phyloP scores from a whole-genome alignment of 1,140 invertebrate genomes.

The Drosophila mojavensis region DNA sequence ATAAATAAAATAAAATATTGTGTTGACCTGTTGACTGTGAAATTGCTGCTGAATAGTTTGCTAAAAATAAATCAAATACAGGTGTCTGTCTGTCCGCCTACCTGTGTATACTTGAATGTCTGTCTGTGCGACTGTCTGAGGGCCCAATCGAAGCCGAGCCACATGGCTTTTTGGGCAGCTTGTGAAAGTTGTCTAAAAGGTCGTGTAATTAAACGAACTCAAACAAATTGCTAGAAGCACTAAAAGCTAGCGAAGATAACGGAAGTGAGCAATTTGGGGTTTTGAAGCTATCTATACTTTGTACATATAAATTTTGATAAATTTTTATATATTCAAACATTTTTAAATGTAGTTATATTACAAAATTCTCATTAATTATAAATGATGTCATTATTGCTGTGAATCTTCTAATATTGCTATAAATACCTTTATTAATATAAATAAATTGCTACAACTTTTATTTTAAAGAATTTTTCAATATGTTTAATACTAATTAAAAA shows the following conservation, averaged over 20 bases:
- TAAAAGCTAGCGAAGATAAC: background rate
- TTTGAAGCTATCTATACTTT: too few species aligned
- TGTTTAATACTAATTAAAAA: too few species aligned
- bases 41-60: slow-evolving; percentile 30
- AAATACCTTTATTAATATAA: too few species aligned
- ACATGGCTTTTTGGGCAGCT: background rate
- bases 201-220: slow-evolving; percentile 30
- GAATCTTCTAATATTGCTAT: too few species aligned
- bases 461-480: too few species aligned
- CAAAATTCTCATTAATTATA: too few species aligned
- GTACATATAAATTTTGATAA: too few species aligned
- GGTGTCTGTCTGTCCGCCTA: slow-evolving; percentile 22
- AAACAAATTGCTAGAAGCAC: slow-evolving; percentile 11
- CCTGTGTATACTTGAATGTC: too few species aligned
- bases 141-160: slow-evolving; percentile 1
- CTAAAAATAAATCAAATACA: slow-evolving; percentile 61
- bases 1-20: slow-evolving; percentile 12
- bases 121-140: background rate
- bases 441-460: too few species aligned
- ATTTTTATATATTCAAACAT: too few species aligned
- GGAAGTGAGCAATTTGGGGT: slow-evolving; percentile 1
- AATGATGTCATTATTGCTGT: too few species aligned
- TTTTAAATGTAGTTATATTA: too few species aligned
- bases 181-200: slow-evolving; percentile 47
- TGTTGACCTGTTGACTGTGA: slow-evolving; percentile 54